Base-by-base conservation (phyloP, 2,888 invertebrate species). In the Meiosimyza decipiens region DNA sequence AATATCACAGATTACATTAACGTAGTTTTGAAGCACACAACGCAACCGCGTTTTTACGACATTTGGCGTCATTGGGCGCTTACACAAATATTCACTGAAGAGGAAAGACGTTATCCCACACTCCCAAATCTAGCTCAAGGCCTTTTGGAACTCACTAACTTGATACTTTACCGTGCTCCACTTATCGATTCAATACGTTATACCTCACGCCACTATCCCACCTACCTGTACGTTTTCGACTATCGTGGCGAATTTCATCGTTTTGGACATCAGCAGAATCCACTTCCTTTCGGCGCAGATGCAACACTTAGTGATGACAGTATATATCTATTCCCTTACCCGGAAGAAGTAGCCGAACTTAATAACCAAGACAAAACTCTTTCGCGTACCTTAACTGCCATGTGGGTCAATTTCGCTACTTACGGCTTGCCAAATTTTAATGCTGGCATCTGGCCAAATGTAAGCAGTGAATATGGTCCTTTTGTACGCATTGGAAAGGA, bases 271-370 rank as follows among this genome's bases (percentile, higher is more conserved):
- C 78, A 84, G 52, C 78, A 78, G 2, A 84, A 82, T 22, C 82
- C 84, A 1, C 77, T 87, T 76, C 88, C 88, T 0, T 88, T 88
- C 72, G 83, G 84, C 57, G 84, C 87, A 65, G 89, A 90, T 51
- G 89, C 90, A 6, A 89, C 90, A 59, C 89, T 91, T 71, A 90
- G 90, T 16, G 90, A 91, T 76, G 91, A 91, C 74, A 86, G 90
- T 9, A 88, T 90, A 18, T 89, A 90, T 76, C 79, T 91, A 28
- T 91, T 90, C 79, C 87, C 87, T 3, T 88, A 83, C 69, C 86
- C 87, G 0, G 79, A 77, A 22, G 83, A 85, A 65, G 83, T 83
- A 3, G 84, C 84, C 47, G 74, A 75, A 0, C 79, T 88, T 7
- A 87, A 86, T 75, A 77, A 79, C 0, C 74, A 77, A 6, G 89